Percentiles rank a stretch among this genome's conserved stretches.
phyloP scores from a whole-genome alignment of 2,888 invertebrate genomes.

The Dioctria linearis region DNA sequence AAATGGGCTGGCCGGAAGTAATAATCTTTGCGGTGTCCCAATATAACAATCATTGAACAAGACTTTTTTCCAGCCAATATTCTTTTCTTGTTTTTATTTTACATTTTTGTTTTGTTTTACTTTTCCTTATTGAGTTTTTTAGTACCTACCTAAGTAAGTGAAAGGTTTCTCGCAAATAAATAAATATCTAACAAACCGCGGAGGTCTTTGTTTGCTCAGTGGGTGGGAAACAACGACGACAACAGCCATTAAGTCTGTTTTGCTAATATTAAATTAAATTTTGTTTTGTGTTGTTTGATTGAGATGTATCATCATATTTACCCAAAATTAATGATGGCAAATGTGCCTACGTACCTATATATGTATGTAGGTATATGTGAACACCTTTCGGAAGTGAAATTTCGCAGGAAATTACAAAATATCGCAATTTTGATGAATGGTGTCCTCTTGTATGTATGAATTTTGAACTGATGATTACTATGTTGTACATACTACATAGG shows the following conservation, averaged over 20 bases:
- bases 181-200: not conserved
- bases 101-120: not conserved
- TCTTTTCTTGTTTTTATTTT: not conserved
- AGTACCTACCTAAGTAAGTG: not conserved
- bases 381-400: not conserved
- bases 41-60: slow-evolving; percentile 6
- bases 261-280: not conserved
- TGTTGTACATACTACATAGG: not conserved
- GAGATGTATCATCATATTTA: not conserved
- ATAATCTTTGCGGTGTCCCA: slow-evolving; percentile 1
- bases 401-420: not conserved
- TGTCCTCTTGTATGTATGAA: not conserved
- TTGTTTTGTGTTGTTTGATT: not conserved
- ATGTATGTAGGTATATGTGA: not conserved
- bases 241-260: not conserved
- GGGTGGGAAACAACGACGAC: not conserved
- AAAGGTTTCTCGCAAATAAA: not conserved
- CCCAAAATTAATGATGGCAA: not conserved
- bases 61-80: not conserved
- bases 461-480: not conserved
- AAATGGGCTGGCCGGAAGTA: slow-evolving; percentile 28
- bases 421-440: not conserved
- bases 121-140: not conserved
- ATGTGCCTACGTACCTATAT: not conserved
- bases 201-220: not conserved